Conservation (phyloP, 2,888 invertebrate genomes). For the Clostera curtula region DNA sequence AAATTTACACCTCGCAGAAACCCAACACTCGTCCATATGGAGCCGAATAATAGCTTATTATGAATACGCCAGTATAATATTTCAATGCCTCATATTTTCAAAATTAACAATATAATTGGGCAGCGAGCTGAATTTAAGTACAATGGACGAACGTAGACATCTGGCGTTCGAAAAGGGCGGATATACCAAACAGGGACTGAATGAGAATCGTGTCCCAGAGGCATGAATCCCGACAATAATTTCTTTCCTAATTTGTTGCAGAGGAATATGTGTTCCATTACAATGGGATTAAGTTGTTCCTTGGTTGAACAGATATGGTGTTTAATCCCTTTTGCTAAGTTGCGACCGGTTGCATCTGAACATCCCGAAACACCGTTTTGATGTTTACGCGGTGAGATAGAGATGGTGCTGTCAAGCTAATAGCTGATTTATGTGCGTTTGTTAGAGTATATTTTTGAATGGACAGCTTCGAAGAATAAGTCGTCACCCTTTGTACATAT, state of each 20-base stretch:
- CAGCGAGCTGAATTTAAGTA: conserved; percentile 51
- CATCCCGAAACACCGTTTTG: conserved; percentile 64
- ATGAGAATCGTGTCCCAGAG: conserved; percentile 61
- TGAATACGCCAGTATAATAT: conserved; percentile 57
- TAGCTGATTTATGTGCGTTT: conserved; percentile 14
- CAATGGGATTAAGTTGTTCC: conserved; percentile 14
- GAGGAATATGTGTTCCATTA: conserved; percentile 18
- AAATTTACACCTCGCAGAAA: conserved; percentile 34
- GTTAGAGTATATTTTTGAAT: conserved; percentile 24
- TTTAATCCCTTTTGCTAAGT: conserved; percentile 23
- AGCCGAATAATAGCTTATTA: conserved; percentile 65
- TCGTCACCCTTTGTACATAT: conserved; percentile 55
- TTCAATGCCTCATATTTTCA: conserved; percentile 68
- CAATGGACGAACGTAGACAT: conserved; percentile 50
- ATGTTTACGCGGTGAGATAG: conserved; percentile 23
- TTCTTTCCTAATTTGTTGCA: conserved; percentile 14
- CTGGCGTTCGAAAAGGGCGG: conserved; percentile 71
- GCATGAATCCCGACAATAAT: conserved; percentile 23
- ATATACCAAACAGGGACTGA: conserved; percentile 65
- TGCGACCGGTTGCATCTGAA: conserved; percentile 55
- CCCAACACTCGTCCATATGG: conserved; percentile 20
- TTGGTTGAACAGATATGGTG: conserved; percentile 10
- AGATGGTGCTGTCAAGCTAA: conserved; percentile 13
- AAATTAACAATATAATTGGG: conserved; percentile 76
- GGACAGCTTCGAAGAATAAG: conserved; percentile 27